Percentiles rank a stretch among this genome's conserved stretches.
phyloP scores from a whole-genome alignment of 1,140 invertebrate genomes.

The Halyomorpha halys region DNA sequence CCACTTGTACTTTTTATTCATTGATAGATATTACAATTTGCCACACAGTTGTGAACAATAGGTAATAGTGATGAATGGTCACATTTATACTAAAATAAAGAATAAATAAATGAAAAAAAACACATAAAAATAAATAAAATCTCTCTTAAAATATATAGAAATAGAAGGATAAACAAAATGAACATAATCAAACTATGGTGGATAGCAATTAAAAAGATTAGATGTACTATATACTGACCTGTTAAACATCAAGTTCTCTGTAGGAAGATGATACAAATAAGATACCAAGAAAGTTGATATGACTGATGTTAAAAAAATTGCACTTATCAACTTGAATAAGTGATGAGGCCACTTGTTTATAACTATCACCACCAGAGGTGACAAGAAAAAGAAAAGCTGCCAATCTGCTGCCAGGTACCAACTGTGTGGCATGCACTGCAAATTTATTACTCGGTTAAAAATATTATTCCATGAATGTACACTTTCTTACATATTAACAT shows the following conservation, averaged over 20 bases:
- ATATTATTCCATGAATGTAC: background rate
- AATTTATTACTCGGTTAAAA: background rate
- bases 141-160: too few species aligned
- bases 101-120: too few species aligned
- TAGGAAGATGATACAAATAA: background rate
- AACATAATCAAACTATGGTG: too few species aligned
- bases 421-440: constrained; percentile 1
- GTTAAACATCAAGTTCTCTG: background rate
- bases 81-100: too few species aligned
- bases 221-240: background rate
- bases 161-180: too few species aligned
- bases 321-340: background rate
- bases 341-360: background rate
- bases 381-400: background rate
- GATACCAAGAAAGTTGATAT: background rate
- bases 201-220: too few species aligned
- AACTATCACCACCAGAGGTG: background rate
- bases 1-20: too few species aligned
- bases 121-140: too few species aligned
- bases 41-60: too few species aligned
- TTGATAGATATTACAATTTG: too few species aligned
- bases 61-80: too few species aligned
- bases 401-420: constrained; percentile 6
- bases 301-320: background rate
- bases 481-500: background rate